Conservation (phyloP, 2,888 invertebrate species). For the Aelia acuminata region DNA sequence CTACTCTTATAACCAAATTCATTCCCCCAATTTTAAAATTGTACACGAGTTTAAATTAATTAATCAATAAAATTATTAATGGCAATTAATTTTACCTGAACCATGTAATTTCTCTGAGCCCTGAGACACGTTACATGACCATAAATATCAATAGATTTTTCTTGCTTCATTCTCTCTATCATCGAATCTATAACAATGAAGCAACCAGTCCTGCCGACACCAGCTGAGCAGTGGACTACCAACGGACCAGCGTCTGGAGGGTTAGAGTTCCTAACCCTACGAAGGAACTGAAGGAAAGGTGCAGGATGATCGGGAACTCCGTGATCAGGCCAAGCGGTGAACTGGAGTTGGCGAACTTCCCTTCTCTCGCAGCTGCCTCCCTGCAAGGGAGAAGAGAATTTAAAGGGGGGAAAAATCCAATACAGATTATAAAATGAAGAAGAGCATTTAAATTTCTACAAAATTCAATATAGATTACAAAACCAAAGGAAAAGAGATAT, state of each 20-base stretch:
- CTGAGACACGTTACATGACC: constrained; percentile 98
- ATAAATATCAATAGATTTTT: constrained; percentile 98
- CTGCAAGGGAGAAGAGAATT: constrained; percentile 68
- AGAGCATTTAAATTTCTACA: no score
- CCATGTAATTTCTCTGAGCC: constrained; percentile 99
- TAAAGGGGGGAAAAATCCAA: not conserved
- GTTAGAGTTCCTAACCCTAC: constrained; percentile 72
- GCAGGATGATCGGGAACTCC: constrained; percentile 99
- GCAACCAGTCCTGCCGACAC: constrained; percentile 95
- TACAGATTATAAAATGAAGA: no score
- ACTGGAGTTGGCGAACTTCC: constrained; percentile 97
- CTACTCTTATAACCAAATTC: no score
- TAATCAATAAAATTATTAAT: not conserved
- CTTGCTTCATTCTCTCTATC: constrained; percentile 96
- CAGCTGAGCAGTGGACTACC: constrained; percentile 73
- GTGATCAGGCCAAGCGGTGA: constrained; percentile 99
- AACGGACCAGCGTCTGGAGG: constrained; percentile 72
- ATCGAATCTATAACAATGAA: constrained; percentile 99
- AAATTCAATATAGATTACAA: not conserved
- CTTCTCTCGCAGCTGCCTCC: constrained; percentile 85
- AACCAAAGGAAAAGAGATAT: not conserved
- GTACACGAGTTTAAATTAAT: no score
- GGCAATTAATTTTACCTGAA: constrained; percentile 72
- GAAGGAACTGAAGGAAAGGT: constrained; percentile 96
- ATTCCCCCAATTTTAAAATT: no score